Evolutionary conservation across 2,888 invertebrate genomes (phyloP), one percentile per base, ranked within the genome.

Genomic region (Steinernema hermaphroditum): DNA sequence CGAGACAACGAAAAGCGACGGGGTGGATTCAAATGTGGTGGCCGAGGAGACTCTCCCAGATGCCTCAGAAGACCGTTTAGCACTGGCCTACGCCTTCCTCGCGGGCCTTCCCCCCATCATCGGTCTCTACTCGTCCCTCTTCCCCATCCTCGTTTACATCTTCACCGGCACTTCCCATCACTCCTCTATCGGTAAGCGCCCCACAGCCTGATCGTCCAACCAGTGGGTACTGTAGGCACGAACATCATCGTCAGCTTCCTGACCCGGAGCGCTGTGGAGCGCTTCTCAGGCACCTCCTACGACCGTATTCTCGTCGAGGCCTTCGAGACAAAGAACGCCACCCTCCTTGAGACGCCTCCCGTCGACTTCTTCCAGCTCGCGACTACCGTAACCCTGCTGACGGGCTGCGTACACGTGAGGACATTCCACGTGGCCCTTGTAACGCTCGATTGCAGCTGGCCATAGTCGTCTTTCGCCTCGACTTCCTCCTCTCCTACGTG

Each of bases 211-310:
- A 16, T n/a, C 46, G 46, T 46, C 6, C 16, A 9, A 6, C n/a
- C 24, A 50, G 24, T n/a, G 2, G 12, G 2, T 14, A 37, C 69
- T 78, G 22, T 16, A 78, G 77, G 78, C 6, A 69, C 73, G 1
- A 81, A 81, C 57, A 50, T 80, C 22, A 75, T 81, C 54, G 44
- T 78, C 24, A 81, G 80, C 32, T 78, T 78, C 57, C 69, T 78
- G 37, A 57, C 73, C 12, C 72, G 80, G 12, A 79, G 79, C 68
- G 49, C 73, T 32, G 34, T 78, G 19, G 78, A 80, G 16, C 41
- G 80, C 27, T 37, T 69, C 37, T 68, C 46, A 50, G 76, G 29
- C 76, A 76, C 70, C 32, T 76, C 46, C 22, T 78, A 37, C 54
- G 69, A 49, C 9, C 69, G 69, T 44, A 43, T 46, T 69, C 69